These are phyloP conservation scores for Picathartes gymnocephalus DNA, from an alignment of 2,113 vertebrate species.

Conservation along the genomic window DNA sequence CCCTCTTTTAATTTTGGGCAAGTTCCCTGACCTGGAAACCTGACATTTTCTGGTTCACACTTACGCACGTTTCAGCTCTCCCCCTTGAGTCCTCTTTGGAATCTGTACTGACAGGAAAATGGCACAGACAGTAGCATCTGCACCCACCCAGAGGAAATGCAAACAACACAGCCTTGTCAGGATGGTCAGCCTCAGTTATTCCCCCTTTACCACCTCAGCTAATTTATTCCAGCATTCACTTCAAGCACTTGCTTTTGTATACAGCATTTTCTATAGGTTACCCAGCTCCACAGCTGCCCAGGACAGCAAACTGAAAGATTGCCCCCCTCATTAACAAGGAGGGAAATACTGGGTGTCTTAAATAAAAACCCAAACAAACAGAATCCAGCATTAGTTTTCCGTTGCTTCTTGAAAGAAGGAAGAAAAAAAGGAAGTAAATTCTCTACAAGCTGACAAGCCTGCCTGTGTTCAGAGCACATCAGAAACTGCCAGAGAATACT, in stretches of 20 bases:
- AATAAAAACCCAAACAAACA: background rate
- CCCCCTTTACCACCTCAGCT: background rate
- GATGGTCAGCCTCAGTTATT: background rate
- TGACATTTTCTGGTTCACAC: slow-evolving; percentile 31
- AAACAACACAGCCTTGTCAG: background rate
- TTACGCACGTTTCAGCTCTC: background rate
- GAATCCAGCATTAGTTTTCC: background rate
- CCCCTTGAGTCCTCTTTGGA: background rate
- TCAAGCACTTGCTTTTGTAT: background rate
- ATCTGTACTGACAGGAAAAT: background rate
- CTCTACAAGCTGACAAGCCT: background rate
- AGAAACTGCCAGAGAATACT: background rate
- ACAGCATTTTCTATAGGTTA: background rate
- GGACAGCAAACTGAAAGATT: background rate
- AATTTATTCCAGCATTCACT: background rate
- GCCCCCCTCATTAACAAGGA: background rate
- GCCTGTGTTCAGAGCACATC: background rate
- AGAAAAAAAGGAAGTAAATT: background rate
- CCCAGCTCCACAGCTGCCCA: background rate
- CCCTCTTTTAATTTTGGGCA: background rate
- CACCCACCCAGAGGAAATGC: background rate
- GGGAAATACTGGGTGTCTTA: background rate
- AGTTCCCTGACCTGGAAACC: slow-evolving; percentile 28
- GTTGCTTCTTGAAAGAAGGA: background rate
- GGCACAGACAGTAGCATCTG: background rate